These are phyloP conservation scores for Microctonus hyperodae DNA, from an alignment of 2,888 invertebrate species.

Conservation along the genomic window DNA sequence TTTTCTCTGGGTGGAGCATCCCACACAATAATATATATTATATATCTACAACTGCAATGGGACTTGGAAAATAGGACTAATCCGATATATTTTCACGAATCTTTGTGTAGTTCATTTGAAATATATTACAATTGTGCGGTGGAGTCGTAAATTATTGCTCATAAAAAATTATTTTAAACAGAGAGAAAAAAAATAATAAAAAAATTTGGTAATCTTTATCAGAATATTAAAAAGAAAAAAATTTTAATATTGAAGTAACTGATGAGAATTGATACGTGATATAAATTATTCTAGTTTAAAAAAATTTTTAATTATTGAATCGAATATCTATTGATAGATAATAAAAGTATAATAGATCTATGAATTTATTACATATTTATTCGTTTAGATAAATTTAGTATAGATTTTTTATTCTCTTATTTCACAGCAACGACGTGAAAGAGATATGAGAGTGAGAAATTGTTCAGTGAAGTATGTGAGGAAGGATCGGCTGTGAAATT, in stretches of 20 bases:
- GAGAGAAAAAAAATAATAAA: too few species aligned
- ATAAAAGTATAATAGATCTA: too few species aligned
- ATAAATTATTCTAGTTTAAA: too few species aligned
- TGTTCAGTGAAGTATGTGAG: constrained; percentile 9
- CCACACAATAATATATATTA: background rate
- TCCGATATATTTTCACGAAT: background rate
- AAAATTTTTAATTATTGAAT: too few species aligned
- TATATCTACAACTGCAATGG: too few species aligned
- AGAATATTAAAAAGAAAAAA: too few species aligned
- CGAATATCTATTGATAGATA: background rate
- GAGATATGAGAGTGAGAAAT: constrained; percentile 15
- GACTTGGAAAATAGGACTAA: background rate
- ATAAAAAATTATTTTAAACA: too few species aligned
- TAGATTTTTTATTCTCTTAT: background rate
- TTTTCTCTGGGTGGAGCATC: constrained; percentile 4
- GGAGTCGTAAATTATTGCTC: too few species aligned
- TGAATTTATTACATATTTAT: background rate
- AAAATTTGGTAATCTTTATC: too few species aligned
- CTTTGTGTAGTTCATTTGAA: background rate
- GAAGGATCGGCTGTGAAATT: constrained; percentile 23
- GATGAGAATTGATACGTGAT: too few species aligned
- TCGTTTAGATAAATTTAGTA: too few species aligned
- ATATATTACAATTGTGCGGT: background rate
- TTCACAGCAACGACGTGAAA: constrained; percentile 1
- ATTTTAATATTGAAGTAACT: too few species aligned